Base-by-base conservation (phyloP, 1,140 invertebrate species). In the Sarcophaga bullata region DNA sequence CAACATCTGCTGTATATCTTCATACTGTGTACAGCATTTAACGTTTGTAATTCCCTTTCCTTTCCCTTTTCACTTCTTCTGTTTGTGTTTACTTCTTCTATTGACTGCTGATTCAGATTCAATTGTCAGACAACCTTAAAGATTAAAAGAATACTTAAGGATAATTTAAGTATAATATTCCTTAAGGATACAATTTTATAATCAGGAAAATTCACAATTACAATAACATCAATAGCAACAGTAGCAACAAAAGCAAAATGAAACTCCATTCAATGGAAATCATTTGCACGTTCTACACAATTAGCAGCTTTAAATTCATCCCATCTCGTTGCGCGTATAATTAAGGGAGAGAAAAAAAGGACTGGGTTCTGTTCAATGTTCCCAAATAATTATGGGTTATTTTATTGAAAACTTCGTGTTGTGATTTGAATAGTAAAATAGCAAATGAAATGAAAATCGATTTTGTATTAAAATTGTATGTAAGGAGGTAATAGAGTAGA, bases 251-350 rank as follows among this genome's bases (percentile, higher is more conserved):
- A 76, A 76, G 48, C 73, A 76, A 49, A n/a, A 49, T 15, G 15
- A 58, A 58, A 58, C 54, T 7, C 15, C 13, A 68, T 68, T 68
- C n/a, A 19, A 25, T 10, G 19, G 75, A 48, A 19, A 78, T 78
- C 75, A 78, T 78, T 52, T 50, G 48, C 75, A 78, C 75, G 75
- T 78, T 17, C 75, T 50, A 78, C 25, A 50, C 17, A 50, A 78
- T 78, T 78, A 78, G 73, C 73, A 75, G 75, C 75, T 78, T 50
- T 78, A 78, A 78, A 19, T 78, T 78, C 48, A 19, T 52, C 6
- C 17, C 62, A 68, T 19, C n/a, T 19, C 62, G 17, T 25, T 68
- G 19, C 17, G 15, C 13, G 13, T n/a, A n/a, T 13, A 37, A 37
- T 37, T 37, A 37, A 37, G 25, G n/a, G 54, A 15, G 13, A 58